Conservation (phyloP, 2,113 vertebrate genomes). For the Thymallus thymallus region DNA sequence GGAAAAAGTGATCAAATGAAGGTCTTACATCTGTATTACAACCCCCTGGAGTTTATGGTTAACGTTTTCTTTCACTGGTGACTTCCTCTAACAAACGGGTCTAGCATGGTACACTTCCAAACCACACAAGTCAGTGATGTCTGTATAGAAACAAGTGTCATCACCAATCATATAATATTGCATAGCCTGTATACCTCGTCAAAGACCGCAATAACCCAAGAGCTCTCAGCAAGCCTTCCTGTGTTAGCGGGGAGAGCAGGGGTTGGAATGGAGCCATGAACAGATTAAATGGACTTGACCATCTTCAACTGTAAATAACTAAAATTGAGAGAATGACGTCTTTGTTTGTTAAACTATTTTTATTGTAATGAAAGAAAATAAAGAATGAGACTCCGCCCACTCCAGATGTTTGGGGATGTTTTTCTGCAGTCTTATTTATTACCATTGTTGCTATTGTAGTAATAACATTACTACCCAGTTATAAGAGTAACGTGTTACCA, state of each 20-base stretch:
- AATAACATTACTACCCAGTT: too few relatives aligned
- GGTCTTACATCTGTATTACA: too few relatives aligned
- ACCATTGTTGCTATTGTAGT: too few relatives aligned
- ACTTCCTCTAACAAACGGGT: conserved; percentile 34
- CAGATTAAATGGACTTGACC: conserved; percentile 61
- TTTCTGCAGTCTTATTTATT: neutral
- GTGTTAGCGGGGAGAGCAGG: conserved; percentile 16
- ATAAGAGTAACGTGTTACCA: too few relatives aligned
- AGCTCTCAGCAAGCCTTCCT: conserved; percentile 46
- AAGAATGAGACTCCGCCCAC: conserved; percentile 55
- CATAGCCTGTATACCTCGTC: conserved; percentile 70
- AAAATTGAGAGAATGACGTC: conserved; percentile 71
- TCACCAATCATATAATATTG: conserved; percentile 55
- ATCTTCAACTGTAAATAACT: conserved; percentile 72
- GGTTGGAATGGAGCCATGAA: conserved; percentile 65
- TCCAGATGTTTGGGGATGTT: neutral
- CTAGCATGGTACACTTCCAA: conserved; percentile 44
- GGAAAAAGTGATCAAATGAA: too few relatives aligned
- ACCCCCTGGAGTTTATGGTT: neutral
- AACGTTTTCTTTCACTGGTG: neutral
- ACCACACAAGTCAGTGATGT: conserved; percentile 50
- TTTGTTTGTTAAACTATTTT: conserved; percentile 80
- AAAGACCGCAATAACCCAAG: conserved; percentile 69
- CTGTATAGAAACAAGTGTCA: conserved; percentile 42
- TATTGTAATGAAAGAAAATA: conserved; percentile 74